Base-by-base conservation (phyloP, 1,140 invertebrate genomes). In the Hypsibius dujardini region DNA sequence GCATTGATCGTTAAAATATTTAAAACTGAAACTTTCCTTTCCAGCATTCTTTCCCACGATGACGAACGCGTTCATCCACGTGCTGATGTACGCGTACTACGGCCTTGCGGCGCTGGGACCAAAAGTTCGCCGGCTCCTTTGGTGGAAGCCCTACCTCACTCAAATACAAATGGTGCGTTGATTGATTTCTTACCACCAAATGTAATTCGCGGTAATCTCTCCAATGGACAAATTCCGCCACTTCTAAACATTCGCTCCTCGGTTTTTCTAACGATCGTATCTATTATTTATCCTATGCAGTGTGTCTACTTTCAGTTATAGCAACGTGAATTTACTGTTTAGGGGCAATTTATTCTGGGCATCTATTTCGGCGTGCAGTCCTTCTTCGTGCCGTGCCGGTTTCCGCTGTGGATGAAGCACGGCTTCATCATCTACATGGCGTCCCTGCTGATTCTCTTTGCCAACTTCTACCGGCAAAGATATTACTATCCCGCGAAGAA, bases 141-240 rank as follows among this genome's bases (percentile, higher is more conserved):
- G 90, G 90, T 95, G 90, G 90, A 95, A 95, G 79, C 91, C 89
- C 77, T 92, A 94, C 77, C 83, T 95, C 69, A 95, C 92, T 0
- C 76, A 75, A 71, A 77, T 78, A 70, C 79, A 80, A 73, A 73
- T 79, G 74, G 78, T 80, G 50, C 7, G 7, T 56, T 7, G n/a
- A 56, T 7, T n/a, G 7, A 56, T n/a, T 7, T 56, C 50, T 56
- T 7, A 7, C n/a, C 50, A 7, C n/a, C 7, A 56, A 56, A 56
- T 7, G n/a, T n/a, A 56, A 56, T 56, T 7, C n/a, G n/a, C 7
- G 50, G n/a, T 56, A 7, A 56, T 7, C 50, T 56, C n/a, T 56
- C n/a, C n/a, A 56, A 7, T 56, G 50, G 7, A 7, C 50, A n/a
- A n/a, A 56, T 56, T 7, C 50, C 7, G 7, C n/a, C 7, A 56